These are phyloP conservation scores for Sebastes nivosus DNA, from an alignment of 2,797 vertebrate genomes.

Conservation along the genomic window DNA sequence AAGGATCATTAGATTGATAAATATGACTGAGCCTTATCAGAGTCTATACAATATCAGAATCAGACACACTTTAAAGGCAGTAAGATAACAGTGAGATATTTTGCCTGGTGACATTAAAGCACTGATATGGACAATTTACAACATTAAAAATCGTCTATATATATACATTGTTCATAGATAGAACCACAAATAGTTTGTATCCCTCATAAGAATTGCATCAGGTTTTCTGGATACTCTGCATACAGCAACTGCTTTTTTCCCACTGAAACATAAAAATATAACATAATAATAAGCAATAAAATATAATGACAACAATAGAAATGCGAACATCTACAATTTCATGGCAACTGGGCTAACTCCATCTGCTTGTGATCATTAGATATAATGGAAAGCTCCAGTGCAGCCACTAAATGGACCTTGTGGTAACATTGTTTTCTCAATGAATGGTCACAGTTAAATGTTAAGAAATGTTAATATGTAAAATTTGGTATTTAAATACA, in stretches of 20 bases:
- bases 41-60: background rate
- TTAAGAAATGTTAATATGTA: background rate
- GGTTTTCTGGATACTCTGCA: background rate
- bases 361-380: background rate
- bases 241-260: background rate
- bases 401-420: background rate
- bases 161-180: too few species aligned
- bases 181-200: background rate
- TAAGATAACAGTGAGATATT: background rate
- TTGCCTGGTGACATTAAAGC: background rate
- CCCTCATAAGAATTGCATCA: background rate
- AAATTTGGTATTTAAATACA: background rate
- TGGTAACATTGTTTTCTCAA: background rate
- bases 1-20: slow-evolving; percentile 2
- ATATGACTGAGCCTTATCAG: slow-evolving; percentile 2
- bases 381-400: background rate
- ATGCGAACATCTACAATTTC: too few species aligned
- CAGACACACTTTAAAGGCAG: background rate
- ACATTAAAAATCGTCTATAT: background rate
- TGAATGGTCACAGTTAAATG: background rate
- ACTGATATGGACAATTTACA: background rate
- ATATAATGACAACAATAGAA: background rate
- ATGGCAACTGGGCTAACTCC: background rate
- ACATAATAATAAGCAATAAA: background rate
- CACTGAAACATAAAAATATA: background rate